Base-by-base conservation (phyloP, 2,797 vertebrate genomes). In the Rhinatrema bivittatum region DNA sequence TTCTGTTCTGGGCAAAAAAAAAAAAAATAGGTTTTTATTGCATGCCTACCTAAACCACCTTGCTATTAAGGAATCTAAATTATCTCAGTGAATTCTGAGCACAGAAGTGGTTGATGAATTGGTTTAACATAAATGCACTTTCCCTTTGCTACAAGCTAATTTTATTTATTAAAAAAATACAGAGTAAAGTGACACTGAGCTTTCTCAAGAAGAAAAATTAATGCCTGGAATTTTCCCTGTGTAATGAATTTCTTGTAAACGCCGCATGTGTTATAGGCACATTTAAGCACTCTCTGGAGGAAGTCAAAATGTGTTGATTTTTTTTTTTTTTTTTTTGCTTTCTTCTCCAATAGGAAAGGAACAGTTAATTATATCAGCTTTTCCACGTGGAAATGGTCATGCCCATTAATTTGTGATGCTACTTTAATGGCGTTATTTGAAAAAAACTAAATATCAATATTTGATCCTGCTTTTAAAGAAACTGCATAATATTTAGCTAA, bases 41-140 rank as follows among this genome's bases (percentile, higher is more conserved):
- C 72, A 74, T 70, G 73, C 67, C 72, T 76, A 72, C 65, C 78
- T 78, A 81, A 80, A 76, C 75, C 78, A 81, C 78, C 76, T 82
- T 76, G 59, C 78, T 75, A 80, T 85, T 86, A 84, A 78, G 78
- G 65, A 66, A 72, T 73, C 80, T 85, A 86, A 86, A 85, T 84
- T 84, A 84, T 82, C 80, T 86, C 50, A 44, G 84, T 85, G 84
- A 78, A 74, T 86, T 84, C 76, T 76, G 68, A 78, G 79, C 81
- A 72, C 84, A 83, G 78, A 78, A 84, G 81, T 72, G 69, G 71
- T 74, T 84, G 84, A 86, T 85, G 67, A 82, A 86, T 86, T 81
- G 76, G 79, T 78, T 83, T 84, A 85, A 77, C 81, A 81, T 84
- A 86, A 82, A 79, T 70, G 70, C 56, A 65, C 77, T 72, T 82